Percentiles rank a stretch among this genome's conserved stretches.
Evolutionary conservation across 2,113 vertebrate species (phyloP).

Genomic region (Onychostoma macrolepis): DNA sequence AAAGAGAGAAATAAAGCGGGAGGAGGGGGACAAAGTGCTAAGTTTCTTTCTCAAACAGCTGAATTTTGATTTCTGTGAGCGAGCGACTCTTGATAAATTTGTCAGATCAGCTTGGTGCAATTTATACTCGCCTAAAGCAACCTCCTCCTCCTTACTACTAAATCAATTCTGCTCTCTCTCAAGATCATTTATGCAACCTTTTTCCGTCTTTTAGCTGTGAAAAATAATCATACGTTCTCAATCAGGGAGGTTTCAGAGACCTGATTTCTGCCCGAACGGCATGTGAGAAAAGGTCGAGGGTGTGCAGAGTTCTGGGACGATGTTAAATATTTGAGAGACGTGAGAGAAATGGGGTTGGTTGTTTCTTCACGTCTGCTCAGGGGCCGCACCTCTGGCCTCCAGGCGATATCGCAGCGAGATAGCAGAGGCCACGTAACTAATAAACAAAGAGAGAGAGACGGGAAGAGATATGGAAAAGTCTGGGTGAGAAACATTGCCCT

Average conservation of each 20-base stretch:
- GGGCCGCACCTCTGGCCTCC: conserved; percentile 64
- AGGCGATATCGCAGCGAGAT: conserved; percentile 45
- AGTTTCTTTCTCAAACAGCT: conserved; percentile 64
- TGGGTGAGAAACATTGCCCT: conserved; percentile 21
- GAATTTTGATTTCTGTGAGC: conserved; percentile 68
- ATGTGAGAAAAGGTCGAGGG: conserved; percentile 76
- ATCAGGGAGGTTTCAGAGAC: background rate
- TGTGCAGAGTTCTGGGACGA: conserved; percentile 48
- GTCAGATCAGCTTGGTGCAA: conserved; percentile 70
- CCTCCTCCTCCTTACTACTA: conserved; percentile 61
- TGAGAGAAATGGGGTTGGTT: conserved; percentile 67
- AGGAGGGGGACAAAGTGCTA: conserved; percentile 57
- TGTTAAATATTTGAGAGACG: conserved; percentile 67
- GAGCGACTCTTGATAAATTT: conserved; percentile 68
- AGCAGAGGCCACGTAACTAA: conserved; percentile 19
- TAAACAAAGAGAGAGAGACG: background rate
- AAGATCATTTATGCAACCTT: conserved; percentile 16
- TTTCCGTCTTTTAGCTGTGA: background rate
- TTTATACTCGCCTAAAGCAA: conserved; percentile 70
- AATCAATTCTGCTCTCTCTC: conserved; percentile 57
- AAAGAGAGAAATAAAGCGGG: conserved; percentile 52
- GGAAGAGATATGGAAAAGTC: conserved; percentile 24
- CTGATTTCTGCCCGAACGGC: conserved; percentile 67
- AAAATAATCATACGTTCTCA: background rate
- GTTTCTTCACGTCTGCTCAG: conserved; percentile 62